phyloP scores from a whole-genome alignment of 2,113 vertebrate genomes.

The Rhineura floridana region DNA sequence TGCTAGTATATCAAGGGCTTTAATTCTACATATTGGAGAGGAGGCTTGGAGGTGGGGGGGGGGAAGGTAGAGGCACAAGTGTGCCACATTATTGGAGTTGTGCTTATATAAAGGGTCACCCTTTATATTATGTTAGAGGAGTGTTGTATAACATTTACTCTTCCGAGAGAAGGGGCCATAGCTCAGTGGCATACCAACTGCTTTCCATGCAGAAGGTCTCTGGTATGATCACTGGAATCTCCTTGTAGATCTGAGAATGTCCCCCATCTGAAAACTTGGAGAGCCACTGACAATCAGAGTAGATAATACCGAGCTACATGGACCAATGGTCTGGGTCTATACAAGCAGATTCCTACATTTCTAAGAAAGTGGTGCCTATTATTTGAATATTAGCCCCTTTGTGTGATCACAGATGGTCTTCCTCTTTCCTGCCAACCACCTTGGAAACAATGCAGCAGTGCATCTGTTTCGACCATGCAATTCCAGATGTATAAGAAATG shows the following conservation, averaged over 20 bases:
- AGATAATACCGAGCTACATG: no score
- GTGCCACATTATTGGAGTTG: not conserved
- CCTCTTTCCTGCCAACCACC: no score
- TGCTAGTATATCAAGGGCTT: not conserved
- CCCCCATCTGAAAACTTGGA: no score
- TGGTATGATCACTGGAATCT: no score
- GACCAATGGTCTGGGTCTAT: no score
- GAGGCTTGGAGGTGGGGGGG: not conserved
- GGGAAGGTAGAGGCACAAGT: accelerated
- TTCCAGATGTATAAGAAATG: constrained; percentile 8
- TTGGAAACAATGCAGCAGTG: not conserved
- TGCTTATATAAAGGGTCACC: no score
- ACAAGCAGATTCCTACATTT: no score
- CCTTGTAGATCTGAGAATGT: no score
- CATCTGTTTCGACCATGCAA: not conserved
- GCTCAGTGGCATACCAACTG: not conserved
- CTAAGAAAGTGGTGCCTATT: no score
- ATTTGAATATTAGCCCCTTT: not conserved
- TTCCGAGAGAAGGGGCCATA: no score
- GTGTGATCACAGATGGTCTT: not conserved
- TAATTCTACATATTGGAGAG: not conserved
- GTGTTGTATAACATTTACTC: not conserved
- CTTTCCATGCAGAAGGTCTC: no score
- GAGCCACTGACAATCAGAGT: no score
- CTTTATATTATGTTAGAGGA: not conserved